Conservation (phyloP, 2,888 invertebrate genomes). For the Argynnis bischoffii region DNA sequence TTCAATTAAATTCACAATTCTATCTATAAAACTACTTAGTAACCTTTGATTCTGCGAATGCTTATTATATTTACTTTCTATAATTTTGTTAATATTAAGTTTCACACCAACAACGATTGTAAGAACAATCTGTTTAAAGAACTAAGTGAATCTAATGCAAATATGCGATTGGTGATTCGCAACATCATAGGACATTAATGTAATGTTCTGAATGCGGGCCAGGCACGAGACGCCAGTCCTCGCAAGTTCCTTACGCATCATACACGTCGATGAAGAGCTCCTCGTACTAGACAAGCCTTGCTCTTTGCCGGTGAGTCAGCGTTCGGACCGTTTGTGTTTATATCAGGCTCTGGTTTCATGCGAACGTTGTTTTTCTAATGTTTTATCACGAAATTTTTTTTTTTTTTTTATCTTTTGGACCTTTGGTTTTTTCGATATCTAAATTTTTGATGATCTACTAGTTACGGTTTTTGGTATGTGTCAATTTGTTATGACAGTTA, state of each 20-base stretch:
- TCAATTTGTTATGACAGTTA: neutral
- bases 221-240: constrained; percentile 95
- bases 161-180: constrained; percentile 31
- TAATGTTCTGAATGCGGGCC: constrained; percentile 68
- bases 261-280: constrained; percentile 91
- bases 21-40: too few species aligned
- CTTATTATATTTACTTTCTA: too few species aligned
- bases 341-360: constrained; percentile 55
- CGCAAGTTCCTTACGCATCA: constrained; percentile 89
- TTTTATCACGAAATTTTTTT: neutral
- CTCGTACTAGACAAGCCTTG: constrained; percentile 95
- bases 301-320: constrained; percentile 90
- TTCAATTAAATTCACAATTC: too few species aligned
- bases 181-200: constrained; percentile 43
- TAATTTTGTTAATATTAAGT: constrained; percentile 2
- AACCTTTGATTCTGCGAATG: too few species aligned
- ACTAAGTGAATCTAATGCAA: neutral
- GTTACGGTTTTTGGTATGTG: constrained; percentile 5
- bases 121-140: neutral
- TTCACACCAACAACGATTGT: neutral
- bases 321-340: constrained; percentile 55
- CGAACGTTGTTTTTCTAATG: constrained; percentile 1
- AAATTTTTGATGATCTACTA: neutral
- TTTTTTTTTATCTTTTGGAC: neutral
- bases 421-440: neutral